Base-by-base conservation (phyloP, 2,797 vertebrate genomes). In the Microtus agrestis region DNA sequence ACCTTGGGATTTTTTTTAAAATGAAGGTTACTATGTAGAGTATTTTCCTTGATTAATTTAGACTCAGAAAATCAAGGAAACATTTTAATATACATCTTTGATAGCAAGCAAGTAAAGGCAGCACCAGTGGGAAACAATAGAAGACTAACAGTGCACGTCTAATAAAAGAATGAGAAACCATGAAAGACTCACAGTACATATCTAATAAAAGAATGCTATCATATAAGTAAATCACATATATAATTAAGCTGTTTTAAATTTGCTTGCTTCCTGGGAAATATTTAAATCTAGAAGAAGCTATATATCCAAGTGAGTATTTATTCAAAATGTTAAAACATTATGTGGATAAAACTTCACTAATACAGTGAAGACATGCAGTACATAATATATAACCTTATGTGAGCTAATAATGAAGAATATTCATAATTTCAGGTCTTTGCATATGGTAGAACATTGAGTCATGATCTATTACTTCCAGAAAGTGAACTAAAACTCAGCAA, bases 41-140 rank as follows among this genome's bases (percentile, higher is more conserved):
- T 85, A 69, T 82, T 93, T 97, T 86, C 2, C 25, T 80, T 92
- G 59, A 74, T 59, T 91, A 56, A 93, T 84, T 95, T 23, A 74
- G 27, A 67, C 37, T 25, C 92, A 85, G n/a, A 88, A 73, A 46
- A 10, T 65, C 37, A 92, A 79, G 56, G 46, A 46, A 40, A 19
- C 4, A 37, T 90, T 90, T 88, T 51, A 21, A 34, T 15, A 27
- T 29, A 10, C 54, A 61, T 15, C 61, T 65, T 48, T 48, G 31
- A 43, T 79, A 63, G 34, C 25, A 91, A 82, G 27, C 15, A 93
- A 15, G 40, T 34, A 92, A 95, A 95, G 82, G 87, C 6, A 93
- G 2, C 59, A 91, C 2, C 34, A 21, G n/a, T n/a, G 25, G 84
- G 61, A 95, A 79, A 12, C 15, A 74, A 11, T 71, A n/a, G 77